Base-by-base conservation (phyloP, 1,140 invertebrate genomes). In the Cherax quadricarinatus region DNA sequence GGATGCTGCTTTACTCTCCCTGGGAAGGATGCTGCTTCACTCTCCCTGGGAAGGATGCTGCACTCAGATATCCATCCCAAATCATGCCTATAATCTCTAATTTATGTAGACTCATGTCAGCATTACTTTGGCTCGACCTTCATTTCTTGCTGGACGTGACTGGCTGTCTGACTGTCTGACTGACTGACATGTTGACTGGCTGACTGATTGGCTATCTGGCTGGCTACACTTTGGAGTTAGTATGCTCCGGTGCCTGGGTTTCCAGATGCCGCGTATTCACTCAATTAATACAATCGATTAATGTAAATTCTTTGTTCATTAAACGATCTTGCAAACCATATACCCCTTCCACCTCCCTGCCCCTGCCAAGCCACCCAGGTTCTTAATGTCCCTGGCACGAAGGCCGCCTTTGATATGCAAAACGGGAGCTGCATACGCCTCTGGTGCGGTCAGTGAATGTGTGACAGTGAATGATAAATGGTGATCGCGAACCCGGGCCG, bases 251-350 rank as follows among this genome's bases (percentile, higher is more conserved):
- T 84, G 18, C 14, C 18, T n/a, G 73, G 75, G 62, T n/a, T 53
- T 73, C 70, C 53, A 91, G 89, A 91, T 86, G 89, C 89, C 51
- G 70, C 84, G 75, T 91, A 91, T 86, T 83, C 78, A 86, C 89
- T 91, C 89, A 91, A 86, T 91, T 91, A 91, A 91, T 80, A 49
- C 89, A 91, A 91, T 91, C 89, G 89, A 91, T 91, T 91, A 91
- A 91, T 91, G 89, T 91, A 91, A 91, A 75, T 91, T 86, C 89
- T 91, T 91, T 91, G 89, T 91, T 91, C 83, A 91, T 91, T 85
- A 91, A 86, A 75, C 83, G 89, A 91, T 91, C 89, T 91, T 80
- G 89, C 89, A 86, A 83, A 86, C 83, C 89, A 86, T 91, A 91
- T 60, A 86, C 83, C 84, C 88, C 82, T 75, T 62, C 62, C 75